phyloP scores from a whole-genome alignment of 1,140 invertebrate genomes.

The Radopholus similis region DNA sequence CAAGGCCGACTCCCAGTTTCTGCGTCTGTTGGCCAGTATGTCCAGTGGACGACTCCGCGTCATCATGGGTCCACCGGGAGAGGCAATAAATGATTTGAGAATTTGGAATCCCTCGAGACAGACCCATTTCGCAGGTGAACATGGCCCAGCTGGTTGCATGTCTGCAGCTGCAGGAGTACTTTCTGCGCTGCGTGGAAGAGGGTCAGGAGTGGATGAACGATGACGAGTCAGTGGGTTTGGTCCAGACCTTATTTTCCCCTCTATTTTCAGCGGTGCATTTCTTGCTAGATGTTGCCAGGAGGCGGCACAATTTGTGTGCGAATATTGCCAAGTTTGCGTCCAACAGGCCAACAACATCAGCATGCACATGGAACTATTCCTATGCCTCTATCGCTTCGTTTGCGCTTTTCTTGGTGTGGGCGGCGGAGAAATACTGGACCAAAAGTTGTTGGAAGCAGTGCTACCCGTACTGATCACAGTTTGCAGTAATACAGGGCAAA shows the following conservation, averaged over 20 bases:
- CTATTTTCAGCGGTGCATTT: constrained; percentile 8
- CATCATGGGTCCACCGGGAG: constrained; percentile 2
- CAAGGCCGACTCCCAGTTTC: background rate
- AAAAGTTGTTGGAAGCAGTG: background rate
- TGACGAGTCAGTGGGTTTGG: background rate
- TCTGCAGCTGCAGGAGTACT: constrained; percentile 14
- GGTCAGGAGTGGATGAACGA: constrained; percentile 4
- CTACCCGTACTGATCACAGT: background rate
- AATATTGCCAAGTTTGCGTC: background rate
- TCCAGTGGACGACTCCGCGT: constrained; percentile 8
- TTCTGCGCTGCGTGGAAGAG: constrained; percentile 14
- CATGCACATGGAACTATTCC: background rate
- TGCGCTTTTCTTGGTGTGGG: constrained; percentile 3
- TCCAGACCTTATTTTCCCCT: background rate
- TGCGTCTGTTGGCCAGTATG: constrained; percentile 9
- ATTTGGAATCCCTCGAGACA: background rate
- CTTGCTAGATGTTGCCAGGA: constrained; percentile 5
- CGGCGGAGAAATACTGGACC: background rate
- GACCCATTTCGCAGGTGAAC: background rate
- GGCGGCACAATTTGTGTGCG: background rate
- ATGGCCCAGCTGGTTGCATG: constrained; percentile 9
- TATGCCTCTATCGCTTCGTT: background rate
- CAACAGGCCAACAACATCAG: background rate
- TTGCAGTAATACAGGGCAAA: background rate
- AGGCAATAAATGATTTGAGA: background rate